Evolutionary conservation across 1,140 invertebrate genomes (phyloP).

Genomic region (Callitettix versicolor): DNA sequence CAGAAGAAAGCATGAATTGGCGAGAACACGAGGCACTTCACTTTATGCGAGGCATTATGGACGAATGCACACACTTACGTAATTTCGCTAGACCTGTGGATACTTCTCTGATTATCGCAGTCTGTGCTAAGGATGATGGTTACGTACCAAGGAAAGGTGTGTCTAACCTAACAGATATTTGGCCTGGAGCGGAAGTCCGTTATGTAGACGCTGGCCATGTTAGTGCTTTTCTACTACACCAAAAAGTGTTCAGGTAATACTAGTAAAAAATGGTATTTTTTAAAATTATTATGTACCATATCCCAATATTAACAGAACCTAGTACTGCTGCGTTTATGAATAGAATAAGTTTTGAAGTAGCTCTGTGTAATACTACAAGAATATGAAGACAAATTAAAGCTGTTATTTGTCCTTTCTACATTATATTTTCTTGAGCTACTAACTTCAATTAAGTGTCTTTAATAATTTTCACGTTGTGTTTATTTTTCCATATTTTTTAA

Average conservation of each 20-base stretch:
- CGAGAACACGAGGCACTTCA: constrained; percentile 55
- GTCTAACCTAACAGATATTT: constrained; percentile 71
- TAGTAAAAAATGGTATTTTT: constrained; percentile 6
- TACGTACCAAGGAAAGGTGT: constrained; percentile 83
- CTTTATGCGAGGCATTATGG: constrained; percentile 97
- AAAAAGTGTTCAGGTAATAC: constrained; percentile 71
- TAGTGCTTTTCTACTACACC: constrained; percentile 75
- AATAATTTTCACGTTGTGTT: too few species aligned
- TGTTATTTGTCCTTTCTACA: background rate
- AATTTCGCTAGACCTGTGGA: constrained; percentile 83
- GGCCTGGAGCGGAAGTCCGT: constrained; percentile 82
- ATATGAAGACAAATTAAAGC: too few species aligned
- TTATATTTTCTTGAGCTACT: too few species aligned
- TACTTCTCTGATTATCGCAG: constrained; percentile 71
- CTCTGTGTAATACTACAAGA: background rate
- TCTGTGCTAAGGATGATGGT: constrained; percentile 80
- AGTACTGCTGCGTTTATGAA: constrained; percentile 5
- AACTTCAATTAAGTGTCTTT: too few species aligned
- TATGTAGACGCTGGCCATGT: constrained; percentile 87
- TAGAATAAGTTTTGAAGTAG: constrained; percentile 6
- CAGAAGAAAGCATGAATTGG: constrained; percentile 7
- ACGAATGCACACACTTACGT: constrained; percentile 92
- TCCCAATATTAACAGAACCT: background rate
- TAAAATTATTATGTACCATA: background rate
- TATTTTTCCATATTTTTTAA: too few species aligned